These are phyloP conservation scores for Crematogaster levior DNA, from an alignment of 2,888 invertebrate genomes.

Conservation along the genomic window DNA sequence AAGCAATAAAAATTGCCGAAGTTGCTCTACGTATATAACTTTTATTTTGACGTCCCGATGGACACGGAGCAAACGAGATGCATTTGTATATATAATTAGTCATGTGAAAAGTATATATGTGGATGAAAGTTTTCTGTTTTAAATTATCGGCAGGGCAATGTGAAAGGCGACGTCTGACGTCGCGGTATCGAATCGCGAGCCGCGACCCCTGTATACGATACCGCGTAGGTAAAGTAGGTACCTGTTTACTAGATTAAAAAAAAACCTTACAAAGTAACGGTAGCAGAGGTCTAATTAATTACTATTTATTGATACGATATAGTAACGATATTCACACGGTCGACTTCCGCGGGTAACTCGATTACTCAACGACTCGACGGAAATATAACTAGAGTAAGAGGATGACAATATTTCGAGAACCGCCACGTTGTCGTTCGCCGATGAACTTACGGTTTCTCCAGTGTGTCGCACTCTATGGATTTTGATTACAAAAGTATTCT, in stretches of 20 bases:
- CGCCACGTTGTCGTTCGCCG: conserved; percentile 73
- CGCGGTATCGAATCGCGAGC: conserved; percentile 83
- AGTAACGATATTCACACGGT: conserved; percentile 71
- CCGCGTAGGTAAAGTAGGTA: conserved; percentile 86
- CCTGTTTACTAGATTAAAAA: conserved; percentile 83
- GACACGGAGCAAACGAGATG: conserved; percentile 21
- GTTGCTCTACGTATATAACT: conserved; percentile 22
- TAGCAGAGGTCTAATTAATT: conserved; percentile 80
- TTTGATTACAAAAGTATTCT: neutral
- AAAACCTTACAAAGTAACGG: conserved; percentile 77
- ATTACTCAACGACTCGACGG: conserved; percentile 38
- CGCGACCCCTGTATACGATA: conserved; percentile 85
- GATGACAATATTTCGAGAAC: conserved; percentile 82
- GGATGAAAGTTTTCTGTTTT: conserved; percentile 53
- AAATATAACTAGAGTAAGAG: conserved; percentile 77
- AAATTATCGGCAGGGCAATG: conserved; percentile 82
- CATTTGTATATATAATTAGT: conserved; percentile 65
- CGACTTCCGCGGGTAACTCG: conserved; percentile 51
- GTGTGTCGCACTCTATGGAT: conserved; percentile 52
- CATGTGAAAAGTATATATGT: conserved; percentile 24
- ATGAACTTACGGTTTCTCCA: conserved; percentile 57
- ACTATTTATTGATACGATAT: conserved; percentile 81
- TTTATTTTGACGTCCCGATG: conserved; percentile 23
- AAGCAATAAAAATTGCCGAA: conserved; percentile 52
- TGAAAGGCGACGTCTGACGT: conserved; percentile 83